phyloP scores from a whole-genome alignment of 1,140 invertebrate species.

The Chironomus striatipennis region DNA sequence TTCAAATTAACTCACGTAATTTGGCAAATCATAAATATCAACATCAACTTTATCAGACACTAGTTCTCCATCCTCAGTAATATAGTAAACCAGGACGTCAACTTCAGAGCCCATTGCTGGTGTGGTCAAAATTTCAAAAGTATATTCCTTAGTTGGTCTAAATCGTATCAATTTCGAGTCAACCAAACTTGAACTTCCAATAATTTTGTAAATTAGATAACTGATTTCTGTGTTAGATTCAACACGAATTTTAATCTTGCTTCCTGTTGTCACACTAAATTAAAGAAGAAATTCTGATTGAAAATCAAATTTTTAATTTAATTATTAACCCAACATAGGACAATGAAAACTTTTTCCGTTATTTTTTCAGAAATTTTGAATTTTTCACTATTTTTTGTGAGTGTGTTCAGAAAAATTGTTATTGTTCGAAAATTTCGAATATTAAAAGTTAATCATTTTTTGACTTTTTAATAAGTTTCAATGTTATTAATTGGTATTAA shows the following conservation, averaged over 20 bases:
- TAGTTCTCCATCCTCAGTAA: background rate
- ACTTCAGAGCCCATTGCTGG: conserved; percentile 7
- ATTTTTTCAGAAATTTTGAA: conserved; percentile 55
- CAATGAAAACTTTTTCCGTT: background rate
- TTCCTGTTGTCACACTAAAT: background rate
- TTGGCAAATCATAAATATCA: background rate
- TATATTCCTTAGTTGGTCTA: conserved; percentile 41
- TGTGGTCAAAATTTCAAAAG: conserved; percentile 1
- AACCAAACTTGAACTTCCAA: background rate
- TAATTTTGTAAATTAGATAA: background rate
- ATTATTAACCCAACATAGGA: no score
- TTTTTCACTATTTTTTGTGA: conserved; percentile 58
- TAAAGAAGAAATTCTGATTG: background rate
- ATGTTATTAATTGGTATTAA: no score
- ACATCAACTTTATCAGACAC: no score
- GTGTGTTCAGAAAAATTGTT: conserved; percentile 57
- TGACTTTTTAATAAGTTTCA: no score
- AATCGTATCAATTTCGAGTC: conserved; percentile 32
- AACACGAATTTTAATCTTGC: conserved; percentile 10
- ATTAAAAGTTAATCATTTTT: no score
- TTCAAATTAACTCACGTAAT: background rate
- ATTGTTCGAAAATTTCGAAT: no score
- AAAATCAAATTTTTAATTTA: no score
- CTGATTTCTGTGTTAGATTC: background rate
- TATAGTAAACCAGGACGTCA: background rate